A percentile compares a stretch with the other conserved stretches of the same genome.
Conservation (phyloP, 2,113 vertebrate genomes). For the Atractosteus spatula region DNA sequence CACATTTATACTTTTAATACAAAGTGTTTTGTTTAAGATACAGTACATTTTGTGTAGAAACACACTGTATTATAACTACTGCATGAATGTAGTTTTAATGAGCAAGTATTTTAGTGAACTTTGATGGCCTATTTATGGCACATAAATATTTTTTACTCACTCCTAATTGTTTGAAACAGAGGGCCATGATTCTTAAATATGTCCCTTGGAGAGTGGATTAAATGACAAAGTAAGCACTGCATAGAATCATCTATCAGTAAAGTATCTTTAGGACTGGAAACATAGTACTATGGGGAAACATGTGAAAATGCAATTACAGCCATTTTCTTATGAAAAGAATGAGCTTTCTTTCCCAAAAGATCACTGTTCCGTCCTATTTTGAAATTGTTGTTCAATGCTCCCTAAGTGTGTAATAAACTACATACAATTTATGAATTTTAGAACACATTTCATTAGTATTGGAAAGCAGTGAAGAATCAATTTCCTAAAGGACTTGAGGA, state of each 20-base stretch:
- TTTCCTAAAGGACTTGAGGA: too few species aligned
- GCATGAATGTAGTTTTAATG: not conserved
- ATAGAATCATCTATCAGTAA: not conserved
- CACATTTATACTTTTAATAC: too few species aligned
- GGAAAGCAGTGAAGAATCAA: too few species aligned
- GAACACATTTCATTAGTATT: too few species aligned
- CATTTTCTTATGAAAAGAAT: not conserved
- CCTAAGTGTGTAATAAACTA: not conserved
- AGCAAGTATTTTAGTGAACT: not conserved
- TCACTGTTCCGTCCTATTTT: too few species aligned
- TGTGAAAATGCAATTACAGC: not conserved
- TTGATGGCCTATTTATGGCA: not conserved
- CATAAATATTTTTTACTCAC: not conserved
- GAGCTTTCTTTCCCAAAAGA: not conserved
- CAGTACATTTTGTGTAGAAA: not conserved
- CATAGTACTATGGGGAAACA: not conserved
- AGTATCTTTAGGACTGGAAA: not conserved
- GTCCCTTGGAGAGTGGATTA: conserved; percentile 5
- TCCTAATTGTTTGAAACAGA: conserved; percentile 8
- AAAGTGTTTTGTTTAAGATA: too few species aligned
- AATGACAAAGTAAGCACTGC: not conserved
- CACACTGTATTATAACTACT: not conserved
- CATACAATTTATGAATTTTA: too few species aligned
- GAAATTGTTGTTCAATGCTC: too few species aligned
- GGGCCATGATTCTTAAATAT: not conserved